Conservation (phyloP, 1,140 invertebrate genomes). For the Saccostrea glomerata region DNA sequence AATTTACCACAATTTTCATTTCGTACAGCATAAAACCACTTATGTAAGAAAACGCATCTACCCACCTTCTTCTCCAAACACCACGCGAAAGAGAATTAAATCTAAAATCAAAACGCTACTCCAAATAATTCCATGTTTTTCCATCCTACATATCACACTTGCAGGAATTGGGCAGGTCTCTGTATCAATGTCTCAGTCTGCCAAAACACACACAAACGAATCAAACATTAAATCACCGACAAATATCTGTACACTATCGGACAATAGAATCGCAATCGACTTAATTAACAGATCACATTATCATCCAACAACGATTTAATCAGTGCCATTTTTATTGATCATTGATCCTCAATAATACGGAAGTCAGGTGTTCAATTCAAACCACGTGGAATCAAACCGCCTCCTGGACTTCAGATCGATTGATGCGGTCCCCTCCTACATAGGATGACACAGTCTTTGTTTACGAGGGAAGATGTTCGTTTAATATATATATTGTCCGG, state of each 20-base stretch:
- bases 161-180: background rate
- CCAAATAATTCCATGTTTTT: constrained; percentile 6
- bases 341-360: background rate
- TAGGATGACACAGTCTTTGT: background rate
- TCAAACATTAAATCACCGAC: background rate
- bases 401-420: background rate
- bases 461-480: background rate
- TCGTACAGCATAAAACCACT: background rate
- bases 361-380: constrained; percentile 2
- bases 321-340: background rate
- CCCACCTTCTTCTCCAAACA: background rate
- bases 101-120: background rate
- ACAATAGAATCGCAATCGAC: background rate
- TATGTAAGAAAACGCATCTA: background rate
- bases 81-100: background rate
- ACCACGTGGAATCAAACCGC: background rate
- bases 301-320: background rate
- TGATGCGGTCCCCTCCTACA: background rate
- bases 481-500: background rate
- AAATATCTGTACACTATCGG: background rate
- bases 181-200: background rate
- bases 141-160: background rate
- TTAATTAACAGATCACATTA: constrained; percentile 33
- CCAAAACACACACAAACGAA: background rate
- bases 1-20: background rate